Conservation (phyloP, 2,888 invertebrate species). For the Noctua fimbriata region DNA sequence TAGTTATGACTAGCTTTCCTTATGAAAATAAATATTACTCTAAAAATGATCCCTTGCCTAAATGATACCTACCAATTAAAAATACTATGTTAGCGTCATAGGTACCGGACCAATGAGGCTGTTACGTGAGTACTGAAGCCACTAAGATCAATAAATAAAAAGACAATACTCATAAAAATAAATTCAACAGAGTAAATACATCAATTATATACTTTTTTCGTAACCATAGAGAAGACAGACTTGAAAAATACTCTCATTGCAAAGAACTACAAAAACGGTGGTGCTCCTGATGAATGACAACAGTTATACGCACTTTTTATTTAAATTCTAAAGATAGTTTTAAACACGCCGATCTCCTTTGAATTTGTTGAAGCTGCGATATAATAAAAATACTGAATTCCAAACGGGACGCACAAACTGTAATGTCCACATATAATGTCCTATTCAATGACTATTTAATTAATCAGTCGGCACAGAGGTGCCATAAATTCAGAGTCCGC, state of each 20-base stretch:
- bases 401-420: constrained; percentile 66
- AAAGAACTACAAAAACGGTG: constrained; percentile 18
- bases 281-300: constrained; percentile 37
- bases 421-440: constrained; percentile 73
- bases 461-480: constrained; percentile 78
- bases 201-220: constrained; percentile 8
- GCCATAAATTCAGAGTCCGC: constrained; percentile 82
- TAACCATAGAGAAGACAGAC: constrained; percentile 4
- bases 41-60: not conserved
- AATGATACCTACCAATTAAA: not conserved
- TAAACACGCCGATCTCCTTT: constrained; percentile 59
- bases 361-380: constrained; percentile 58
- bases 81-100: not conserved
- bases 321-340: constrained; percentile 57
- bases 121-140: not conserved
- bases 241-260: constrained; percentile 1
- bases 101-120: not conserved
- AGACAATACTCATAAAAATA: not conserved
- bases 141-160: not conserved
- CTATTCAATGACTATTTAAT: constrained; percentile 84
- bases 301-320: constrained; percentile 51
- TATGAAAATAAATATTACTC: not conserved
- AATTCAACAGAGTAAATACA: not conserved
- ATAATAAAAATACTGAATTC: constrained; percentile 71
- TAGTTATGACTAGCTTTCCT: not conserved